phyloP scores from a whole-genome alignment of 1,140 invertebrate species.

The Temnothorax nylanderi region DNA sequence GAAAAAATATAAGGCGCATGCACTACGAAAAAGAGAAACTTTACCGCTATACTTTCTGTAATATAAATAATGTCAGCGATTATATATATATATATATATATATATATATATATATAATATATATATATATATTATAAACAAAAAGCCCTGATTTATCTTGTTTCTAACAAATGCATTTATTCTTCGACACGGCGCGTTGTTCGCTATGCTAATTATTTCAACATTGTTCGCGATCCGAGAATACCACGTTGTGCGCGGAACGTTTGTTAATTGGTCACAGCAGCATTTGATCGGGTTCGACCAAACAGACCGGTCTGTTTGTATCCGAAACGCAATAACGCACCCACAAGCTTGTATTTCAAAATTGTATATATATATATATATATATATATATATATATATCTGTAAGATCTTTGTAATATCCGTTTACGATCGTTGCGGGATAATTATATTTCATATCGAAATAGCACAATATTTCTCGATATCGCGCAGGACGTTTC shows the following conservation, averaged over 20 bases:
- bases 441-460: conserved; percentile 1
- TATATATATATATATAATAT: no score
- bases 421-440: conserved; percentile 5
- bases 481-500: background rate
- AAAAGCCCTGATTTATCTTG: background rate
- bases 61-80: background rate
- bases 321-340: conserved; percentile 48
- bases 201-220: conserved; percentile 51
- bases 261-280: conserved; percentile 53
- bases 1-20: background rate
- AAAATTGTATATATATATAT: background rate
- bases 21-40: background rate
- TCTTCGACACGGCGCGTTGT: background rate
- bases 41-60: background rate
- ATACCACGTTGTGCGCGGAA: conserved; percentile 17
- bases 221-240: conserved; percentile 43
- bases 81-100: background rate
- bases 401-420: background rate
- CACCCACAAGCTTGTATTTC: background rate
- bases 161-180: conserved; percentile 46
- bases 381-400: background rate
- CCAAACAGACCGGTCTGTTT: conserved; percentile 46
- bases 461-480: background rate
- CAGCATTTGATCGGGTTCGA: conserved; percentile 41
- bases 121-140: background rate